Evolutionary conservation across 1,140 invertebrate genomes (phyloP).

Genomic region (Probaryconus sp.): DNA sequence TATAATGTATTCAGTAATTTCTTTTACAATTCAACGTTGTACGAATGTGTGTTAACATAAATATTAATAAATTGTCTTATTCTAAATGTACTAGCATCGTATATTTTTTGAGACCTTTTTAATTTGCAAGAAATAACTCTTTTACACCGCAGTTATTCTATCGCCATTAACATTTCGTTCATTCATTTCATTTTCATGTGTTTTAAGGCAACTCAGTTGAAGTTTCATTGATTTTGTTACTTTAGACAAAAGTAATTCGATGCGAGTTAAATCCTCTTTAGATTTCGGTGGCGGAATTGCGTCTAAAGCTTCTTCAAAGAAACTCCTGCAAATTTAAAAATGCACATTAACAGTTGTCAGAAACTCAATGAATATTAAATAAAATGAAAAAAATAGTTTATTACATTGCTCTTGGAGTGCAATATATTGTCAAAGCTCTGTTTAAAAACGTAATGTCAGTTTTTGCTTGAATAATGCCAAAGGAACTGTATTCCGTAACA

Average conservation of each 20-base stretch:
- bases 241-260: conserved; percentile 72
- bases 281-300: conserved; percentile 79
- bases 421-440: conserved; percentile 78
- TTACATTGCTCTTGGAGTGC: conserved; percentile 80
- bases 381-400: no score
- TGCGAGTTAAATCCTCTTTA: conserved; percentile 71
- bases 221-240: conserved; percentile 72
- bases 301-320: conserved; percentile 82
- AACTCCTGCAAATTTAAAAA: conserved; percentile 77
- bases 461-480: conserved; percentile 84
- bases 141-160: conserved; percentile 44
- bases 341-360: neutral
- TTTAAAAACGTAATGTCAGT: conserved; percentile 81
- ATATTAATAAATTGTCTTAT: conserved; percentile 43
- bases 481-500: conserved; percentile 83
- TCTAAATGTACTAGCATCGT: neutral
- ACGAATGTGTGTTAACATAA: conserved; percentile 41
- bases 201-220: conserved; percentile 71
- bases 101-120: conserved; percentile 15
- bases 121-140: conserved; percentile 21
- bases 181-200: conserved; percentile 45
- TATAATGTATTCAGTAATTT: conserved; percentile 16
- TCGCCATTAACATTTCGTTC: conserved; percentile 20
- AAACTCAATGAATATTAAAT: conserved; percentile 10
- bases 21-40: conserved; percentile 30